phyloP scores from a whole-genome alignment of 2,888 invertebrate species.

The Schizotus pectinicornis region DNA sequence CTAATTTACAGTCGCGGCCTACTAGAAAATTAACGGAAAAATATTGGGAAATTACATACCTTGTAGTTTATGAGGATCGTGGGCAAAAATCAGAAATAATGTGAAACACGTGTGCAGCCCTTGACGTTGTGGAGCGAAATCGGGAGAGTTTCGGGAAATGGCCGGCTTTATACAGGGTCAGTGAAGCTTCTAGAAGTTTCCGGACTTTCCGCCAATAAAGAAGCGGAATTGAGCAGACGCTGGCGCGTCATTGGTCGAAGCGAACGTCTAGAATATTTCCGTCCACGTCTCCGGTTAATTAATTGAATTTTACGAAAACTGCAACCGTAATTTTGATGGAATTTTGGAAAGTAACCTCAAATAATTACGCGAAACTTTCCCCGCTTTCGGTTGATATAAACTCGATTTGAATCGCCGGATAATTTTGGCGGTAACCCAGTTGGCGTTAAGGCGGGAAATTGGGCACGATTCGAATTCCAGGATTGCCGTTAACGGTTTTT shows the following conservation, averaged over 20 bases:
- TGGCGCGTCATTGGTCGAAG: conserved; percentile 35
- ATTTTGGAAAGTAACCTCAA: background rate
- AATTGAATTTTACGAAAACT: background rate
- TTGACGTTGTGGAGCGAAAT: conserved; percentile 48
- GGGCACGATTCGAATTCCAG: background rate
- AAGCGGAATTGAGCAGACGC: conserved; percentile 13
- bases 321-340: background rate
- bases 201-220: conserved; percentile 44
- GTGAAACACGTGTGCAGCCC: conserved; percentile 41
- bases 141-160: conserved; percentile 33
- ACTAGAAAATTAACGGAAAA: no score
- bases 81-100: conserved; percentile 50
- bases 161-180: conserved; percentile 53
- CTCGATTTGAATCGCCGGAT: background rate
- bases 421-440: background rate
- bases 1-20: no score
- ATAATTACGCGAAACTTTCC: background rate
- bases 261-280: conserved; percentile 13
- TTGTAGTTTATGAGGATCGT: conserved; percentile 41
- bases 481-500: background rate
- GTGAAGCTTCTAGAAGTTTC: conserved; percentile 54
- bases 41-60: conserved; percentile 38
- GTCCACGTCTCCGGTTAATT: background rate
- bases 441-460: background rate
- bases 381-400: background rate